Conservation (phyloP, 37 sponge, comb jelly and placozoan species). For the Oscarella lobularis region DNA sequence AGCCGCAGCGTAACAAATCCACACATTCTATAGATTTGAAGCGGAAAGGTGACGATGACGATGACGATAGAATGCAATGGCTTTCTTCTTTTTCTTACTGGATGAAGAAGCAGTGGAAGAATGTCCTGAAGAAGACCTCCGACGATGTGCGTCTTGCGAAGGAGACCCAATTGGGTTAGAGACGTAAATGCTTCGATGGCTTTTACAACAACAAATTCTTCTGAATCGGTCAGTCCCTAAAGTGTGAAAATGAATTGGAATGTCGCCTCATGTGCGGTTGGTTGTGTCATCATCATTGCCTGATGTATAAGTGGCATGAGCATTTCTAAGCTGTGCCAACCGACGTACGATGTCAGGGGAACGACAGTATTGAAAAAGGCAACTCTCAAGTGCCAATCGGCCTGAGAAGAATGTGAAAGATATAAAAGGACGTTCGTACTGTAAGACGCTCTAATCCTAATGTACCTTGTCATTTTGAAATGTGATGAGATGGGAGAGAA, state of each 20-base stretch:
- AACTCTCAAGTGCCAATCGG: conserved; percentile 80
- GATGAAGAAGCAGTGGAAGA: conserved; percentile 73
- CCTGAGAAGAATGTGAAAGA: too few relatives aligned
- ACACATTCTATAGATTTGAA: conserved; percentile 81
- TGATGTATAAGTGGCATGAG: conserved; percentile 70
- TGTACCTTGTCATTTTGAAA: conserved; percentile 90
- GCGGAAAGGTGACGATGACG: too few relatives aligned
- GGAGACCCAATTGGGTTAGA: conserved; percentile 44
- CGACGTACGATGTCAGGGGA: conserved; percentile 64
- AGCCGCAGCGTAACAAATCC: conserved; percentile 74
- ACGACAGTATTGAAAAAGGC: conserved; percentile 92
- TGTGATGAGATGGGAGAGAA: conserved; percentile 95
- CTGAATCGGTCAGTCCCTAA: conserved; percentile 79
- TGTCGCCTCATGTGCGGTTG: not conserved
- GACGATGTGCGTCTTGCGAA: conserved; percentile 40
- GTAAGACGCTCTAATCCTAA: not conserved
- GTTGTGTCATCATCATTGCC: conserved; percentile 7
- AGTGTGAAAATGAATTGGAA: not conserved
- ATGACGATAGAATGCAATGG: too few relatives aligned
- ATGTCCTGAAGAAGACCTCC: conserved; percentile 34
- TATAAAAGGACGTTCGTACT: not conserved
- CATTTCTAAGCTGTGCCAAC: conserved; percentile 69
- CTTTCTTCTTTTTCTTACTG: conserved; percentile 20
- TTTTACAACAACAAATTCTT: conserved; percentile 77
- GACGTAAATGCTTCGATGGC: conserved; percentile 67